Evolutionary conservation across 2,888 invertebrate species (phyloP), one percentile per base, ranked within the genome.

Genomic region (Drosophila maculinotata): DNA sequence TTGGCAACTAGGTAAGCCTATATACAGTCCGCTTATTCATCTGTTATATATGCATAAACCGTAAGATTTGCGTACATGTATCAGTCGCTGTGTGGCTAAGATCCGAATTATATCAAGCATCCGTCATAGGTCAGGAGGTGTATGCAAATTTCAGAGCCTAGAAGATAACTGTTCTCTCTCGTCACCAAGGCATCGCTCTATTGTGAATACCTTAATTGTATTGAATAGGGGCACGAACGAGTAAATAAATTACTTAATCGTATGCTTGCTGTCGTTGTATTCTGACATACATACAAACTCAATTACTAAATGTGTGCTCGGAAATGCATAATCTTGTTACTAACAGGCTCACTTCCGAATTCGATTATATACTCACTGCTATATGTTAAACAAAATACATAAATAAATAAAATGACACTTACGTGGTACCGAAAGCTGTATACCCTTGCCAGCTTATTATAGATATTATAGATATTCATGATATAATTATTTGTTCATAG

Each of bases 261-360:
- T 54, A 26, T 35, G 35, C 35, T 17, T 36, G 17, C 33, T 23
- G 38, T 23, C 20, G 28, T 38, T 38, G 31, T 31, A 17, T 23
- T 30, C 8, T 20, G 17, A 25, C 25, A 38, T 17, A 64, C 35
- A 49, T 25, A 51, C 23, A 65, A 30, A 52, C 30, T 36, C 62
- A 63, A 63, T 63, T 63, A 30, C 62, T 64, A 42, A 64, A 45
- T 51, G 41, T 62, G 33, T 17, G 62, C 65, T 64, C 62, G 65
- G 52, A 62, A 64, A 62, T 64, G 62, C 41, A 62, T 64, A 64
- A 64, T 63, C 64, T 51, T 26, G 52, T 64, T 64, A 28, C 64
- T 60, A 63, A 60, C 64, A 60, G 60, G 64, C 60, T 60, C 64
- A 62, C 62, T 62, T 62, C 62, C 62, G 62, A 62, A 64, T 64